Base-by-base conservation (phyloP, 2,888 invertebrate species). In the Hybos culiciformis region DNA sequence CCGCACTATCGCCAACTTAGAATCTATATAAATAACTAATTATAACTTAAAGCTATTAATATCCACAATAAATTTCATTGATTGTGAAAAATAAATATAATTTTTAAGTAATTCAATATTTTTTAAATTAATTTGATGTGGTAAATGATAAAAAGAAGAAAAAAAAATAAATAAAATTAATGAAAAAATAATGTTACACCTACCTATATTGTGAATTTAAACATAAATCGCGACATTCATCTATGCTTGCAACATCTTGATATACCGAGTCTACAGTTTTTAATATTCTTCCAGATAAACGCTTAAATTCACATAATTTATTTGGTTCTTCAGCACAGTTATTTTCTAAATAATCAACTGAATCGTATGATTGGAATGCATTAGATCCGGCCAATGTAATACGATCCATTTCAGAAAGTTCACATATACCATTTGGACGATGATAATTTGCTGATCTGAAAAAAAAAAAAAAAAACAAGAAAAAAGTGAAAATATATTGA, bases 221-320 rank as follows among this genome's bases (percentile, higher is more conserved):
- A 63, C 91, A 91, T 44, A 90, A 73, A 60, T 90, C 88, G 46
- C 88, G 77, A 64, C 90, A 91, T 68, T 88, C 90, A 56, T 90
- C 88, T 46, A 85, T 72, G 18, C 83, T 83, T 51, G 81, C 81
- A 39, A 90, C 83, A 57, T 90, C 87, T 70, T 88, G 86, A 61
- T 87, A 88, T 19, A 92, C 90, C 3, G 90, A 88, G 60, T 92
- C 92, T 38, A 92, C 92, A 1, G 92, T 92, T 68, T 92, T 92
- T 51, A 92, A 68, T 54, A 92, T 91, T 56, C 86, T 80, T 12
- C 90, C 90, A 33, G 77, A 76, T 63, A 87, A 75, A 61, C 87
- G 84, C 67, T 90, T 88, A 70, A 92, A 93, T 68, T 92, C 91
- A 69, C 92, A 92, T 49, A 92, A 71, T 64, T 88, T 90, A 39